These are phyloP conservation scores for Cyprinella venusta DNA, from an alignment of 2,797 vertebrate genomes.

Conservation along the genomic window DNA sequence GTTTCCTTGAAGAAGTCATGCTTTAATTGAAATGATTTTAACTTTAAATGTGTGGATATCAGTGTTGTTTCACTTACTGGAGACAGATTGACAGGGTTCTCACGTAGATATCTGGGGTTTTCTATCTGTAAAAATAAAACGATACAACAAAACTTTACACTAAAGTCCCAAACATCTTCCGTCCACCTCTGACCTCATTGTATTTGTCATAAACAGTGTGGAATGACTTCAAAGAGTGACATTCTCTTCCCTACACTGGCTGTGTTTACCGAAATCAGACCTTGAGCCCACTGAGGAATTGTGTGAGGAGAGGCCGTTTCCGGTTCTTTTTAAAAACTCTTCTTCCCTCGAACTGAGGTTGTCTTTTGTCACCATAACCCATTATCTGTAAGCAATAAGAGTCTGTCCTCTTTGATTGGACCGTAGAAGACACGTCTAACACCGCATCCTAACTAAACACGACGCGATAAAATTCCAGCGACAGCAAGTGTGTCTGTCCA, in stretches of 20 bases:
- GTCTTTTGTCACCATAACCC: slow-evolving; percentile 73
- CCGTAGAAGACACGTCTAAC: neutral
- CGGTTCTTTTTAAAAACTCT: slow-evolving; percentile 41
- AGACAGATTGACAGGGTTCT: slow-evolving; percentile 83
- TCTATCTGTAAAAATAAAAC: slow-evolving; percentile 84
- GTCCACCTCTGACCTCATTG: slow-evolving; percentile 60
- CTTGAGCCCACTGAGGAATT: slow-evolving; percentile 67
- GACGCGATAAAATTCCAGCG: too few species aligned
- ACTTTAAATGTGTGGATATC: neutral
- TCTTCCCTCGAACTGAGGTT: slow-evolving; percentile 6
- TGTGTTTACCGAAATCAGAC: slow-evolving; percentile 73
- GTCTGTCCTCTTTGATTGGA: slow-evolving; percentile 62
- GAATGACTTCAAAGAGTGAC: slow-evolving; percentile 74
- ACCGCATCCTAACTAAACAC: too few species aligned
- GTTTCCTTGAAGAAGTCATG: neutral
- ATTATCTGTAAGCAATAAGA: slow-evolving; percentile 71
- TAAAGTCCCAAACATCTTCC: slow-evolving; percentile 54
- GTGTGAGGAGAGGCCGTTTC: slow-evolving; percentile 49
- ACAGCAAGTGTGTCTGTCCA: too few species aligned
- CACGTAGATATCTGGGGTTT: slow-evolving; percentile 91
- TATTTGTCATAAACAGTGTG: slow-evolving; percentile 74
- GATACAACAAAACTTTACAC: slow-evolving; percentile 54
- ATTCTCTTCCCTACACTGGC: slow-evolving; percentile 68
- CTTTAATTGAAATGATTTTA: neutral
- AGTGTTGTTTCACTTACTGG: slow-evolving; percentile 79